phyloP scores from a whole-genome alignment of 2,113 vertebrate species.

The Asarcornis scutulata region DNA sequence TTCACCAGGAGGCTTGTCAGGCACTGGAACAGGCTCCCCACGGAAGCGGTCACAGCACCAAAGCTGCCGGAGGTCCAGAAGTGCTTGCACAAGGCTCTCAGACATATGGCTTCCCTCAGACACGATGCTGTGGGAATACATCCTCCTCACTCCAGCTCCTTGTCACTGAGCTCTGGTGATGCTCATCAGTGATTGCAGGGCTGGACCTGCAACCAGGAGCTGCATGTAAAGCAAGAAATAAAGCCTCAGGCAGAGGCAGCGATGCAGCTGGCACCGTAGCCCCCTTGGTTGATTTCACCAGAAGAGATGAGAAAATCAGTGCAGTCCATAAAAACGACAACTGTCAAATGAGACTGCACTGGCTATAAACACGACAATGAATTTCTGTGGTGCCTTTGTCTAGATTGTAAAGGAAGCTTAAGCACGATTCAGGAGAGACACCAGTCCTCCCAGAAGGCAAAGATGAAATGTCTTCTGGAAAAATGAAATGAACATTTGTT shows the following conservation, averaged over 20 bases:
- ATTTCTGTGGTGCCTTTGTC: not conserved
- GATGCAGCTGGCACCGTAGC: not conserved
- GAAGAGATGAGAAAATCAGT: not conserved
- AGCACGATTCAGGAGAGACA: not conserved
- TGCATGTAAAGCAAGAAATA: not conserved
- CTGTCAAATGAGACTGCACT: not conserved
- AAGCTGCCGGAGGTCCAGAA: too few relatives aligned
- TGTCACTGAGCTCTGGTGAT: not conserved
- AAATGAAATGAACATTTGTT: not conserved
- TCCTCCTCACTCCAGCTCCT: too few relatives aligned
- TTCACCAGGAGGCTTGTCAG: too few relatives aligned
- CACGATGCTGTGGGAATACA: not conserved
- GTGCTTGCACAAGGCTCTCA: too few relatives aligned
- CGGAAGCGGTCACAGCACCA: too few relatives aligned
- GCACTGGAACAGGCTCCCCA: too few relatives aligned
- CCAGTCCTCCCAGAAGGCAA: not conserved
- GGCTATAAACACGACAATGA: not conserved
- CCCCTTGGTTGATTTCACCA: fast-evolving
- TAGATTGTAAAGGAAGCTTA: not conserved
- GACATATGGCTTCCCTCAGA: too few relatives aligned
- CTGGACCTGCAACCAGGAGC: not conserved
- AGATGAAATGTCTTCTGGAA: not conserved
- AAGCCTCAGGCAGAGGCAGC: not conserved
- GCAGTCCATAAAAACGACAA: fast-evolving
- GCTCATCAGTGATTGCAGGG: not conserved